Percentiles rank a stretch among this genome's conserved stretches.
These are phyloP conservation scores for Crenuchus spilurus DNA, from an alignment of 2,797 vertebrate genomes.

Conservation along the genomic window DNA sequence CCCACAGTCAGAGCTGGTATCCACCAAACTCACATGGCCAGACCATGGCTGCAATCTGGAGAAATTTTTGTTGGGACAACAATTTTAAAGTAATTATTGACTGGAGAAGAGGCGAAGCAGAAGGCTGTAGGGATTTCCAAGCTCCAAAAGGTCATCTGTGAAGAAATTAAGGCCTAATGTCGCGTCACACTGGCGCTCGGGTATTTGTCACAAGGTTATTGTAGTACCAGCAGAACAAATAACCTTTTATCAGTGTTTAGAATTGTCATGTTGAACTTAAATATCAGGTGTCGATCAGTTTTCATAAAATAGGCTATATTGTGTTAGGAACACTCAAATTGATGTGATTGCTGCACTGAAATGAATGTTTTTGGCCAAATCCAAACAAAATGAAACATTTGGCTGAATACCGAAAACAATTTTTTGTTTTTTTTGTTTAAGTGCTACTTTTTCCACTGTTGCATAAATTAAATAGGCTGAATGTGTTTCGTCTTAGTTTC, in stretches of 20 bases:
- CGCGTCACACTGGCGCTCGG: background rate
- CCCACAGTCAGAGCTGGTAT: background rate
- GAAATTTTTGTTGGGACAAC: background rate
- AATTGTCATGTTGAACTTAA: too few species aligned
- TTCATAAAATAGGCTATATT: too few species aligned
- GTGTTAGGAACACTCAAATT: too few species aligned
- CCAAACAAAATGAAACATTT: too few species aligned
- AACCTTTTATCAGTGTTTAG: background rate
- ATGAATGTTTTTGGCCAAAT: too few species aligned
- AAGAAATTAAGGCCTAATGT: background rate
- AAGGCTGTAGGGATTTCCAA: background rate
- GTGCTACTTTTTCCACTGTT: too few species aligned
- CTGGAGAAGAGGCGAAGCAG: background rate
- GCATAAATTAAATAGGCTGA: too few species aligned
- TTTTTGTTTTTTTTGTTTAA: too few species aligned
- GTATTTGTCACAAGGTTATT: background rate
- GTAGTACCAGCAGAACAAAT: background rate
- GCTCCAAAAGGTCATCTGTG: background rate
- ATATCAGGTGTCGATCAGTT: background rate
- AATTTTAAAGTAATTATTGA: background rate
- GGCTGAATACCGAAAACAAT: too few species aligned
- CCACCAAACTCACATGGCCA: background rate
- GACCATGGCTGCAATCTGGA: background rate
- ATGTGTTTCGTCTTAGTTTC: too few species aligned
- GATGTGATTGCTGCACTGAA: too few species aligned